These are phyloP conservation scores for Odontamblyopus rebecca DNA, from an alignment of 2,797 vertebrate species.

Conservation along the genomic window DNA sequence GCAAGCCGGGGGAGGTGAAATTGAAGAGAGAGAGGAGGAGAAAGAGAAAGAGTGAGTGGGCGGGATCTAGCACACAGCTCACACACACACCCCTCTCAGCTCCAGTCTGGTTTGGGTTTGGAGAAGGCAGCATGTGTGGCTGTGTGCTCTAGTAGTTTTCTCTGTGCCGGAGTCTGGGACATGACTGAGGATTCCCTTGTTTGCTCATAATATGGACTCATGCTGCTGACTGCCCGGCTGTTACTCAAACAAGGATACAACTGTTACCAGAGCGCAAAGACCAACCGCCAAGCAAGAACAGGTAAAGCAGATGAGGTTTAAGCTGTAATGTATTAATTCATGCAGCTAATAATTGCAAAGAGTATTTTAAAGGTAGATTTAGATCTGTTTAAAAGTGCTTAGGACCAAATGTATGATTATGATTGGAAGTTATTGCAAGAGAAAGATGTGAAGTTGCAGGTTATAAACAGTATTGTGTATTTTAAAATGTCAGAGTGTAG, in stretches of 20 bases:
- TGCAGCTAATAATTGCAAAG: background rate
- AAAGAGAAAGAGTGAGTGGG: slow-evolving; percentile 35
- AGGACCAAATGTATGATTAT: background rate
- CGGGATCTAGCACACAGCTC: slow-evolving; percentile 54
- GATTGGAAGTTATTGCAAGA: background rate
- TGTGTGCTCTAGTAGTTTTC: slow-evolving; percentile 39
- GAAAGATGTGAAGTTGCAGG: background rate
- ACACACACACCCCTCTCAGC: slow-evolving; percentile 56
- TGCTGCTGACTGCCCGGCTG: slow-evolving; percentile 27
- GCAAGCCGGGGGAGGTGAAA: slow-evolving; percentile 67
- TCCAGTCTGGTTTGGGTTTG: slow-evolving; percentile 61
- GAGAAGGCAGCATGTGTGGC: slow-evolving; percentile 63
- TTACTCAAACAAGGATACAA: slow-evolving; percentile 50
- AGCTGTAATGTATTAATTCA: background rate
- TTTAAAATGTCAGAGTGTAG: background rate
- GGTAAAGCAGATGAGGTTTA: slow-evolving; percentile 41
- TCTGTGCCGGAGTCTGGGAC: slow-evolving; percentile 38
- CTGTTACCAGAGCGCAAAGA: slow-evolving; percentile 25
- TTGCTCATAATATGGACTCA: slow-evolving; percentile 36
- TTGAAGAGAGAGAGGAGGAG: slow-evolving; percentile 43
- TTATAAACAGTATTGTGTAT: background rate
- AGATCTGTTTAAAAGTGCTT: background rate
- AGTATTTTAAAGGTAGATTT: background rate
- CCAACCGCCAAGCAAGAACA: slow-evolving; percentile 24
- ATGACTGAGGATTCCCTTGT: slow-evolving; percentile 54